Base-by-base conservation (phyloP, 2,888 invertebrate genomes). In the Amblyteles armatorius region DNA sequence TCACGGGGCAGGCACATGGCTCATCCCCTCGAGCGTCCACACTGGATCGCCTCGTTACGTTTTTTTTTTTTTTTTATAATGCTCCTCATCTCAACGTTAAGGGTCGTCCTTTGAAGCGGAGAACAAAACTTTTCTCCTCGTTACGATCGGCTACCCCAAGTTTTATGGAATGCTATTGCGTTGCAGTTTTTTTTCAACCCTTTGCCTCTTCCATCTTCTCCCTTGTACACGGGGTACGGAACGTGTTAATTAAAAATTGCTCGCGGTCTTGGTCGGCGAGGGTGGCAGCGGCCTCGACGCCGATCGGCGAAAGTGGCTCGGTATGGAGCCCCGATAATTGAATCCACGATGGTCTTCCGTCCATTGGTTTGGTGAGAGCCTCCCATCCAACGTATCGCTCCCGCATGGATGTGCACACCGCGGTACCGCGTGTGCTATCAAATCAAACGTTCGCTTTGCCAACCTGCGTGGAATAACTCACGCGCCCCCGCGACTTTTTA, bases 191-290 rank as follows among this genome's bases (percentile, higher is more conserved):
- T 60, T 63, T 60, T 60, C 5, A 29, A 33, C 5, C 29, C 16
- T 4, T 29, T 19, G 55, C 55, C 57, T 60, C 6, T 29, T 6
- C 26, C 29, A 5, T 63, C n/a, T 63, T 63, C 60, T 63, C 29
- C n/a, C 60, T 29, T 68, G 79, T 74, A 74, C 82, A 68, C 79
- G 60, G 80, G 60, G 79, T 63, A 88, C 88, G 86, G 86, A 82
- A 81, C 83, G 89, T 91, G 89, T 91, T 91, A 91, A 91, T 91
- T 91, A 91, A 91, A 91, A 91, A 91, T 91, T 90, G 89, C 91
- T 91, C 88, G 90, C 87, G 90, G 90, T 91, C 88, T 89, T 89
- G 88, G 88, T 88, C 87, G 60, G 63, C 65, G 68, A 79, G 50
- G 60, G 73, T 40, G 57, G 29, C 29, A n/a, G 73, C 13, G 48